These are phyloP conservation scores for Chymomyza procnemis DNA, from an alignment of 2,888 invertebrate genomes.

Conservation along the genomic window DNA sequence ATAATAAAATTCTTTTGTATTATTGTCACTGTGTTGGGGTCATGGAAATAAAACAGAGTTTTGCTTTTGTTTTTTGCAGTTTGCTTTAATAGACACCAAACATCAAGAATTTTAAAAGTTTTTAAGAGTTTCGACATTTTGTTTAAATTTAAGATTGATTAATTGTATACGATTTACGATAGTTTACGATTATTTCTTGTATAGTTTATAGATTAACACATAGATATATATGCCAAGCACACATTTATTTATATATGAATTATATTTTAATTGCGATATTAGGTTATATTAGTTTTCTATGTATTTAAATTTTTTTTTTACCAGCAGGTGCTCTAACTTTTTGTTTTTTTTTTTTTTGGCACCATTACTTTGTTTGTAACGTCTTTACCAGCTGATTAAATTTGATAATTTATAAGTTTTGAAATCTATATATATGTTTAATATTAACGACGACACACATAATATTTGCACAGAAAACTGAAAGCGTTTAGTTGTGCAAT, in stretches of 20 bases:
- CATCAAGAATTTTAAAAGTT: constrained; percentile 68
- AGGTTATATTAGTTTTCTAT: neutral
- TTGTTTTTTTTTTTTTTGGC: neutral
- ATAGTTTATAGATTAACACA: too few species aligned
- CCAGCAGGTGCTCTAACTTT: neutral
- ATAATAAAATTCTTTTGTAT: constrained; percentile 26
- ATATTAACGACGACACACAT: neutral
- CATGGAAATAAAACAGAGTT: neutral
- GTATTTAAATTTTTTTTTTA: neutral
- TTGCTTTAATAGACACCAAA: constrained; percentile 62
- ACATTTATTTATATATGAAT: neutral
- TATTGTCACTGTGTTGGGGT: neutral
- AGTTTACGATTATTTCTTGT: too few species aligned
- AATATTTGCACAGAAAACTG: neutral
- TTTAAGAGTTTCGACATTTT: constrained; percentile 24
- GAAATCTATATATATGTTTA: neutral
- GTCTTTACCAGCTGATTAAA: neutral
- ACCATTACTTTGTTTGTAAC: neutral
- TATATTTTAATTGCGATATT: neutral
- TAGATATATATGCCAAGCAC: neutral
- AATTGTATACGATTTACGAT: too few species aligned
- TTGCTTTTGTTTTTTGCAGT: constrained; percentile 16
- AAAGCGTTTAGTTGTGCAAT: too few species aligned
- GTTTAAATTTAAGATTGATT: neutral
- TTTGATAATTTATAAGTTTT: neutral